Evolutionary conservation across 2,797 vertebrate genomes (phyloP).

Genomic region (Leptatherina wallacei): DNA sequence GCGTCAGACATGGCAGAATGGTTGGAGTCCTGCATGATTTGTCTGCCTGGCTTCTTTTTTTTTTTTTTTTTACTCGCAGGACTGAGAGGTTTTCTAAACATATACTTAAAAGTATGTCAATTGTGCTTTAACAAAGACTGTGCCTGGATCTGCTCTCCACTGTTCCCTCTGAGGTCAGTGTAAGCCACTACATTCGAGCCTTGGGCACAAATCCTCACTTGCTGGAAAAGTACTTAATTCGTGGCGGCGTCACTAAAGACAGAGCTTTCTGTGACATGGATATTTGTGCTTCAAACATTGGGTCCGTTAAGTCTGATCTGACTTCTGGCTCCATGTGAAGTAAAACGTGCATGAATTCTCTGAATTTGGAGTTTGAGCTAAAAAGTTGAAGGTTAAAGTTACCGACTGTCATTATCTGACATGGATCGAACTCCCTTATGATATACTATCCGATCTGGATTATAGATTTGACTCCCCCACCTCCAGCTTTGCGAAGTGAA

Average conservation of each 20-base stretch:
- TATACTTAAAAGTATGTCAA: slow-evolving; percentile 35
- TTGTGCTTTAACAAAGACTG: slow-evolving; percentile 16
- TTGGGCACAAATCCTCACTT: slow-evolving; percentile 44
- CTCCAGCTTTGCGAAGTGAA: slow-evolving; percentile 56
- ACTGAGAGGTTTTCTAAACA: slow-evolving; percentile 15
- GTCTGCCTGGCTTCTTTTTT: slow-evolving; percentile 14
- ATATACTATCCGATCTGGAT: slow-evolving; percentile 72
- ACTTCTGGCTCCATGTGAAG: slow-evolving; percentile 11
- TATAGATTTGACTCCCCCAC: slow-evolving; percentile 60
- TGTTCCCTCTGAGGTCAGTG: slow-evolving; percentile 34
- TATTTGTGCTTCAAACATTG: slow-evolving; percentile 55
- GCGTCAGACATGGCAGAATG: slow-evolving; percentile 16
- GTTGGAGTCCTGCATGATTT: slow-evolving; percentile 42
- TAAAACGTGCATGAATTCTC: slow-evolving; percentile 22
- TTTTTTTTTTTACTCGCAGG: slow-evolving; percentile 5
- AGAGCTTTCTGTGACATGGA: slow-evolving; percentile 49
- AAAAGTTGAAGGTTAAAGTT: slow-evolving; percentile 56
- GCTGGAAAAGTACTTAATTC: slow-evolving; percentile 67
- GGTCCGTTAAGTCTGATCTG: slow-evolving; percentile 31
- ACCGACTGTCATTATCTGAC: slow-evolving; percentile 62
- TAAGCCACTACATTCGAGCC: slow-evolving; percentile 30
- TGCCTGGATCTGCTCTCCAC: slow-evolving; percentile 19
- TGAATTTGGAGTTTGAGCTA: slow-evolving; percentile 35
- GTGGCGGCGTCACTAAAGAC: slow-evolving; percentile 51
- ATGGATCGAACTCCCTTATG: slow-evolving; percentile 61